A percentile compares a stretch with the other conserved stretches of the same genome.
Conservation (phyloP, 2,888 invertebrate genomes). For the Patella pellucida region DNA sequence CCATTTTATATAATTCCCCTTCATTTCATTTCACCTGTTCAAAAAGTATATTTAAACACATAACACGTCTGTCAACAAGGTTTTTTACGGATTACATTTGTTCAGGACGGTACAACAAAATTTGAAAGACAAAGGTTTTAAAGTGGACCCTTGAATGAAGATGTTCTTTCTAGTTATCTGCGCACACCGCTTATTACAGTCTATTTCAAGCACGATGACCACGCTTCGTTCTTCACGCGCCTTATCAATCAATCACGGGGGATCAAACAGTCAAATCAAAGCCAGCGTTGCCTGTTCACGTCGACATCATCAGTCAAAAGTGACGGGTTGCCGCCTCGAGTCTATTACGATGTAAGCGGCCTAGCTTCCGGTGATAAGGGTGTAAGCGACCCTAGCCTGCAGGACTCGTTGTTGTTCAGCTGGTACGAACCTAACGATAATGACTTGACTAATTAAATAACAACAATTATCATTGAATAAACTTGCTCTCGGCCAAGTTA, state of each 20-base stretch:
- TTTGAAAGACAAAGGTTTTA: constrained; percentile 6
- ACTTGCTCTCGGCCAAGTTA: background rate
- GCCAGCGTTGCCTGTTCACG: background rate
- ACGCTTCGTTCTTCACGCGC: background rate
- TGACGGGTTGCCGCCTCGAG: background rate
- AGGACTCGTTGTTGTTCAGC: constrained; percentile 3
- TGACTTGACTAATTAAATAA: constrained; percentile 3
- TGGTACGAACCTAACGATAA: background rate
- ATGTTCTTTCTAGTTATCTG: background rate
- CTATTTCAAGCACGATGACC: background rate
- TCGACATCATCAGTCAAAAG: constrained; percentile 7
- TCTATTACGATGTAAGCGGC: background rate
- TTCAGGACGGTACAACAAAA: background rate
- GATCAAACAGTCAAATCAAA: constrained; percentile 12
- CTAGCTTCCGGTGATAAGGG: constrained; percentile 8
- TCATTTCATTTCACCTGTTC: too few relatives aligned
- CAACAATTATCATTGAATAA: constrained; percentile 1
- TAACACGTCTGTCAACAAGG: too few relatives aligned
- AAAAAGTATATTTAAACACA: too few relatives aligned
- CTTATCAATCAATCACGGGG: background rate
- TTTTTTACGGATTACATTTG: too few relatives aligned
- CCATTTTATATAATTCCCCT: too few relatives aligned
- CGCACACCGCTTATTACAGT: background rate
- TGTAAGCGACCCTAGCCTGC: background rate
- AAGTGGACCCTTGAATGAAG: background rate